phyloP scores from a whole-genome alignment of 1,140 invertebrate genomes.

The Drusus annulatus region DNA sequence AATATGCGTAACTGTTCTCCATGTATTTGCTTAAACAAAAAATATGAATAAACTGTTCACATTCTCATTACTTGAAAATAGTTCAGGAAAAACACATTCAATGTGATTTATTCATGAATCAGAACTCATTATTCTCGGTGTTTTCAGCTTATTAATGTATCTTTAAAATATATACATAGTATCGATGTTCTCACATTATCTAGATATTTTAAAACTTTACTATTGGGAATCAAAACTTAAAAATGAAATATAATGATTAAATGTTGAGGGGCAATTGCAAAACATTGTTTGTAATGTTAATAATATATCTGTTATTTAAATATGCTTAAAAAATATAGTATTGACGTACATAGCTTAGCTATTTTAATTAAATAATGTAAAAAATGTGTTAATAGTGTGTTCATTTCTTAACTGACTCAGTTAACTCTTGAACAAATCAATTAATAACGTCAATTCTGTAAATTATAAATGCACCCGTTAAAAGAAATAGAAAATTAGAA shows the following conservation, averaged over 20 bases:
- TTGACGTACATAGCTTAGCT: conserved; percentile 18
- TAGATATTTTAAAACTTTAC: background rate
- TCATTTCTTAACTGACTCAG: conserved; percentile 8
- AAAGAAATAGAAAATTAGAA: no score
- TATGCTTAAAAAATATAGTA: conserved; percentile 2
- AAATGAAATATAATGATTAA: conserved; percentile 44
- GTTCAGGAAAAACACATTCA: background rate
- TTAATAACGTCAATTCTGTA: conserved; percentile 53
- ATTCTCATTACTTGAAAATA: conserved; percentile 5
- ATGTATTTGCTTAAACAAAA: conserved; percentile 5
- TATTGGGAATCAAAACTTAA: background rate
- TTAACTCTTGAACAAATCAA: conserved; percentile 48
- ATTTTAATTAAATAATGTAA: conserved; percentile 7
- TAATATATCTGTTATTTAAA: conserved; percentile 16
- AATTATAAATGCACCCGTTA: conserved; percentile 16
- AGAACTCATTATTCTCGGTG: conserved; percentile 30
- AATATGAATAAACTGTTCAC: conserved; percentile 2
- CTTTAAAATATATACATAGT: background rate
- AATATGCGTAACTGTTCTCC: conserved; percentile 3
- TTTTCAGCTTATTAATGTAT: conserved; percentile 26
- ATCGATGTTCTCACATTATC: background rate
- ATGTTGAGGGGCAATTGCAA: conserved; percentile 54
- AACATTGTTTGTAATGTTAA: conserved; percentile 12
- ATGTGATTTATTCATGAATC: conserved; percentile 9
- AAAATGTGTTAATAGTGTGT: background rate